These are phyloP conservation scores for Amblyjoppa fuscipennis DNA, from an alignment of 2,888 invertebrate genomes.

Conservation along the genomic window DNA sequence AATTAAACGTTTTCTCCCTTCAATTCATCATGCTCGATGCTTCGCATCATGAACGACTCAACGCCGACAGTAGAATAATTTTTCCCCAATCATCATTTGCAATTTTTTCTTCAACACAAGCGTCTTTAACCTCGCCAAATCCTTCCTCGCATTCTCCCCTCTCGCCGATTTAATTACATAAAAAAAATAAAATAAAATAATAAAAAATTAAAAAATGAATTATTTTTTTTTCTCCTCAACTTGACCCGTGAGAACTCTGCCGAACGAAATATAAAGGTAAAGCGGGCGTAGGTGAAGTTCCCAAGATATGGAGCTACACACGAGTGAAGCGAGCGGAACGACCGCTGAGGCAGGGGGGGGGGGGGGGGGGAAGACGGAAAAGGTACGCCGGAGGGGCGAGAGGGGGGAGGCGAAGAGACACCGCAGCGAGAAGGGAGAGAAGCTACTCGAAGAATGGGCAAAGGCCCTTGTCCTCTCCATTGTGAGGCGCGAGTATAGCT, in stretches of 20 bases:
- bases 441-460: conserved; percentile 72
- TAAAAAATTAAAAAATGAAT: not conserved
- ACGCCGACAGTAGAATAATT: too few species aligned
- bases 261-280: conserved; percentile 31
- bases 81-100: too few species aligned
- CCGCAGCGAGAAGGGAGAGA: conserved; percentile 54
- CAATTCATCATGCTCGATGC: too few species aligned
- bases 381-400: conserved; percentile 48
- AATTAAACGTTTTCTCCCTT: too few species aligned
- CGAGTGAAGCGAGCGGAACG: conserved; percentile 10
- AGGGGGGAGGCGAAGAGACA: conserved; percentile 4
- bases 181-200: conserved; percentile 4
- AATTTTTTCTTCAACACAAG: too few species aligned
- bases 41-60: too few species aligned
- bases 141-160: too few species aligned
- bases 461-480: conserved; percentile 80
- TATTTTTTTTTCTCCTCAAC: not conserved
- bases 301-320: not conserved
- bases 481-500: conserved; percentile 77
- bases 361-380: conserved; percentile 32
- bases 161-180: not conserved
- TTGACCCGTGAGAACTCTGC: conserved; percentile 23
- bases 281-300: not conserved
- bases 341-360: not conserved
- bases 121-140: too few species aligned